Conservation (phyloP, 2,797 vertebrate genomes). For the Malurus leucopterus region DNA sequence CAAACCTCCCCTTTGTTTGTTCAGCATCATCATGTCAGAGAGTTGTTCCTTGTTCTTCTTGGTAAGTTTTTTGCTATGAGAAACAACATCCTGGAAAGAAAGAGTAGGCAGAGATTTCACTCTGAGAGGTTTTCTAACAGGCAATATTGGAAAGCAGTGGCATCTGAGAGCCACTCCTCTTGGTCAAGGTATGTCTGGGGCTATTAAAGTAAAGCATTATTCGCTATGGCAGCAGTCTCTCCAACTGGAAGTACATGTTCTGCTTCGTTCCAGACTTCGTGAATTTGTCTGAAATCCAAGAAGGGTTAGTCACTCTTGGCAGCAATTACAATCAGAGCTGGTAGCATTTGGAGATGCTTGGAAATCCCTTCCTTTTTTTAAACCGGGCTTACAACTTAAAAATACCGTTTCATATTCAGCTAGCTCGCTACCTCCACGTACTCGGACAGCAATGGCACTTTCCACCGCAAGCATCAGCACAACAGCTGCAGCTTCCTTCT, state of each 20-base stretch:
- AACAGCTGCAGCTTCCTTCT: not conserved
- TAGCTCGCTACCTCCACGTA: not conserved
- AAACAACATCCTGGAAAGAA: slow-evolving; percentile 87
- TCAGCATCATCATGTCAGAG: slow-evolving; percentile 97
- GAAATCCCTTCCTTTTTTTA: not conserved
- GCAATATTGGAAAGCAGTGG: not conserved
- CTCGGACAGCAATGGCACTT: not conserved
- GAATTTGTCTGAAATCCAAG: not conserved
- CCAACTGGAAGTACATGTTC: not conserved
- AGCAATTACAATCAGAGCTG: not conserved
- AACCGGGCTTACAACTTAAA: not conserved
- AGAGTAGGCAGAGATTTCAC: not conserved
- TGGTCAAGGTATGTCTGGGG: not conserved
- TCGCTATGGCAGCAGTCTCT: not conserved
- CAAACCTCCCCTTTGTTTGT: slow-evolving; percentile 91
- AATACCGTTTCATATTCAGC: not conserved
- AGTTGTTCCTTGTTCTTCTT: slow-evolving; percentile 96
- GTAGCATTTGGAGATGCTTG: not conserved
- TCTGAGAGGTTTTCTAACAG: not conserved
- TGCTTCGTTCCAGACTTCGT: not conserved
- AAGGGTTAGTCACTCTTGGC: not conserved
- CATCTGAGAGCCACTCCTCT: not conserved
- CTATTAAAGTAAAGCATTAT: not conserved
- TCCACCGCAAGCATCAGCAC: not conserved
- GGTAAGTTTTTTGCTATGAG: slow-evolving; percentile 96